Evolutionary conservation across 1,140 invertebrate species (phyloP).

Genomic region (Luehdorfia chinensis): DNA sequence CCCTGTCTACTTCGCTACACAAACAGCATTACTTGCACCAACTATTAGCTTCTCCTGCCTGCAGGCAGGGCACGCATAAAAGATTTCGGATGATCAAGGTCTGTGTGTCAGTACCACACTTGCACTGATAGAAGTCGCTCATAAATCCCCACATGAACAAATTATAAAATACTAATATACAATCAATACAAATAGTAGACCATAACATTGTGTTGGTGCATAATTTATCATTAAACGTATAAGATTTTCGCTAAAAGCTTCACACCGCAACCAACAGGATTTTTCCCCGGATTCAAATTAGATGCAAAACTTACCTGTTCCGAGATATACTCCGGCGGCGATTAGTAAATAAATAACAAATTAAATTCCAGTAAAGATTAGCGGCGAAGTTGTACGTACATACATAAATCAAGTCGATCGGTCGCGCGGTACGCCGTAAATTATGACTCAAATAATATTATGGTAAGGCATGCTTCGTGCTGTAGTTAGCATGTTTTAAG

Average conservation of each 20-base stretch:
- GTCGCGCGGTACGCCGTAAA: conserved; percentile 44
- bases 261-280: conserved; percentile 9
- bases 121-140: too few species aligned
- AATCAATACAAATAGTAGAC: too few species aligned
- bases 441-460: conserved; percentile 63
- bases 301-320: conserved; percentile 35
- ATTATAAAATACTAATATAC: too few species aligned
- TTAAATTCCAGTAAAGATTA: conserved; percentile 68
- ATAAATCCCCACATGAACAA: too few species aligned
- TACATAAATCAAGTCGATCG: conserved; percentile 58
- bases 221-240: conserved; percentile 9
- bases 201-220: too few species aligned
- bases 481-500: conserved; percentile 19
- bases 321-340: conserved; percentile 33
- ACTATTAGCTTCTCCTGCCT: too few species aligned
- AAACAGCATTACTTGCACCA: too few species aligned
- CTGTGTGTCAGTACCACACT: too few species aligned
- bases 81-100: too few species aligned
- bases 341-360: conserved; percentile 68
- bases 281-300: conserved; percentile 23
- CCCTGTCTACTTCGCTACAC: too few species aligned
- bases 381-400: conserved; percentile 42
- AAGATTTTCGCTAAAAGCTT: conserved; percentile 5
- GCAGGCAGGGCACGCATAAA: too few species aligned
- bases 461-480: conserved; percentile 41